Evolutionary conservation across 2,113 vertebrate species (phyloP).

Genomic region (Salvelinus fontinalis): DNA sequence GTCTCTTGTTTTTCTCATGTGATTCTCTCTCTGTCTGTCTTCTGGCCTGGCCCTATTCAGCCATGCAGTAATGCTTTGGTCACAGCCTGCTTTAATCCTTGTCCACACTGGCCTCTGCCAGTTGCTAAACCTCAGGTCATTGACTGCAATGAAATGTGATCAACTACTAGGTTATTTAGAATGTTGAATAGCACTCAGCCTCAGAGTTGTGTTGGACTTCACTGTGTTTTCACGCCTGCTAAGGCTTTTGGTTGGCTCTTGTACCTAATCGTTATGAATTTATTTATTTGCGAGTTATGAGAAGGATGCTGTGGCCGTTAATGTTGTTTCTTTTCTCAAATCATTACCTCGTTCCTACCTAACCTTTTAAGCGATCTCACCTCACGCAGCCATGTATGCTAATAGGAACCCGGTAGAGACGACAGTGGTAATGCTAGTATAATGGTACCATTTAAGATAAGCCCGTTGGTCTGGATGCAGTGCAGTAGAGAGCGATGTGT

Average conservation of each 20-base stretch:
- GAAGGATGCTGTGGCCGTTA: conserved; percentile 20
- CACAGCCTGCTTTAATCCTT: conserved; percentile 28
- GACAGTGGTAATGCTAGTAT: background rate
- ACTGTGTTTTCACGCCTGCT: conserved; percentile 38
- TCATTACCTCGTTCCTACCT: background rate
- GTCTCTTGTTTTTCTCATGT: background rate
- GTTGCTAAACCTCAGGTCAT: conserved; percentile 41
- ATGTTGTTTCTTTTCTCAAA: conserved; percentile 2
- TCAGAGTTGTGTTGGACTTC: conserved; percentile 41
- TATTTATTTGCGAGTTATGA: conserved; percentile 37
- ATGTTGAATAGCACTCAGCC: conserved; percentile 27
- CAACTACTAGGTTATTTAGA: background rate
- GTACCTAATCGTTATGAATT: conserved; percentile 48
- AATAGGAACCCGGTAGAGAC: background rate
- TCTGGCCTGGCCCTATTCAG: background rate
- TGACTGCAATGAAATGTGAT: conserved; percentile 22
- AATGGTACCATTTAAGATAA: background rate
- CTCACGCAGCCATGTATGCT: background rate
- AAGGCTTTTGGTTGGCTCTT: conserved; percentile 28
- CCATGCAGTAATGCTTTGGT: background rate
- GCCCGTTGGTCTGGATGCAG: background rate
- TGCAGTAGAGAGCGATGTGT: conserved; percentile 32
- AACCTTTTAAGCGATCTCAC: background rate
- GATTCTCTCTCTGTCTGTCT: background rate
- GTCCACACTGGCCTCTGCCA: conserved; percentile 31